Evolutionary conservation across 1,140 invertebrate genomes (phyloP).

Genomic region (Ridgeia piscesae): DNA sequence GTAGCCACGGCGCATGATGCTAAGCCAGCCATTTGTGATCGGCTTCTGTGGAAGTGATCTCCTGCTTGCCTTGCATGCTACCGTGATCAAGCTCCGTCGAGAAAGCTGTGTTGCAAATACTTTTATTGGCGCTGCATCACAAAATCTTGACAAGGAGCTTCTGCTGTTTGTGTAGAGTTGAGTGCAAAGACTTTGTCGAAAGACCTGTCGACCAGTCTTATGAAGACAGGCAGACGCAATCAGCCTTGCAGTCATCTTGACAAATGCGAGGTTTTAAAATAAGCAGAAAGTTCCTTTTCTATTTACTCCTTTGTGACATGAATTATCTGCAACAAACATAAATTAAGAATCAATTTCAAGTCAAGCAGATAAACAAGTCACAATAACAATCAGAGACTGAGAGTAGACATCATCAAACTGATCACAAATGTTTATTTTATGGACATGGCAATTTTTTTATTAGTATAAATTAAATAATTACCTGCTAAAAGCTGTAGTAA

Average conservation of each 20-base stretch:
- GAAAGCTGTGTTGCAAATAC: neutral
- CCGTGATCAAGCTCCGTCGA: neutral
- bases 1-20: neutral
- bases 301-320: neutral
- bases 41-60: neutral
- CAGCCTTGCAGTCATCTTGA: neutral
- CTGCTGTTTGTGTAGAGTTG: too few relatives aligned
- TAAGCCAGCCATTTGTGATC: neutral
- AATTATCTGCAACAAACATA: neutral
- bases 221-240: neutral
- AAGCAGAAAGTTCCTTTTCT: neutral
- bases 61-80: neutral
- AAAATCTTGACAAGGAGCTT: neutral
- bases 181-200: neutral
- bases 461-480: too few relatives aligned
- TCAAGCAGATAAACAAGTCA: too few relatives aligned
- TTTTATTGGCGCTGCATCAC: neutral
- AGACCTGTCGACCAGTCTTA: neutral
- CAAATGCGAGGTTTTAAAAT: neutral
- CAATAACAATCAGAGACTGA: too few relatives aligned
- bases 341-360: neutral
- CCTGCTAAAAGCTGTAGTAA: too few relatives aligned
- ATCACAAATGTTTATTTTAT: too few relatives aligned
- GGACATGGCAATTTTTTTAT: too few relatives aligned
- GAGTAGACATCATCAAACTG: too few relatives aligned